Percentiles rank a stretch among this genome's conserved stretches.
Evolutionary conservation across 2,797 vertebrate genomes (phyloP).

Genomic region (Cyprinodon diabolis): DNA sequence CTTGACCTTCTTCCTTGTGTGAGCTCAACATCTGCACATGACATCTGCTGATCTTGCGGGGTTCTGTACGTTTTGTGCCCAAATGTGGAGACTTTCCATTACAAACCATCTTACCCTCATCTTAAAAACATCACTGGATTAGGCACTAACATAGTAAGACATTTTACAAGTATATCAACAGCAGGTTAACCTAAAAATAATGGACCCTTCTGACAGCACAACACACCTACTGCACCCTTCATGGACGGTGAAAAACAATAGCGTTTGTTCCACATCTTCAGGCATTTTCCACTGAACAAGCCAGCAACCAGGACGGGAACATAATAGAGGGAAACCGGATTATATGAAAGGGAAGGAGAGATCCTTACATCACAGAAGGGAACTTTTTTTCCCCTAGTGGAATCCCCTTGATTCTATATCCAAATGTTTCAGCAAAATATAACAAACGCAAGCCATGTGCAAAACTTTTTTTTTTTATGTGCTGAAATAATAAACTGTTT

Average conservation of each 20-base stretch:
- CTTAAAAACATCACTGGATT: conserved; percentile 7
- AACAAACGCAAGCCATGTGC: neutral
- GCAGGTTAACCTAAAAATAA: conserved; percentile 32
- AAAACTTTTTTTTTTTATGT: conserved; percentile 10
- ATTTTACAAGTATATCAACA: conserved; percentile 29
- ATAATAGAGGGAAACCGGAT: conserved; percentile 77
- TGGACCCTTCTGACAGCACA: conserved; percentile 19
- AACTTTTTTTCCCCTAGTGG: conserved; percentile 58
- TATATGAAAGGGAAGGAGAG: conserved; percentile 67
- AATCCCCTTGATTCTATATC: conserved; percentile 46
- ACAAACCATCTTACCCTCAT: neutral
- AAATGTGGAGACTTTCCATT: conserved; percentile 9
- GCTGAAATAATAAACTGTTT: neutral
- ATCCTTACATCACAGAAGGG: conserved; percentile 51
- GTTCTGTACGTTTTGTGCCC: neutral
- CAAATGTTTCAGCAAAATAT: conserved; percentile 44
- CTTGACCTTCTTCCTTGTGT: conserved; percentile 56
- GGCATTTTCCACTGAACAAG: conserved; percentile 66
- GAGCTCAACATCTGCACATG: conserved; percentile 57
- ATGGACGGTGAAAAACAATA: conserved; percentile 61
- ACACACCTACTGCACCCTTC: conserved; percentile 24
- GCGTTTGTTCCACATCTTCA: conserved; percentile 72
- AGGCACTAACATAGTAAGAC: conserved; percentile 2
- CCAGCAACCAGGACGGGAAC: conserved; percentile 45
- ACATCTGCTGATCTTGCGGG: conserved; percentile 35